Conservation (phyloP, 2,888 invertebrate species). For the Ectemnius lituratus region DNA sequence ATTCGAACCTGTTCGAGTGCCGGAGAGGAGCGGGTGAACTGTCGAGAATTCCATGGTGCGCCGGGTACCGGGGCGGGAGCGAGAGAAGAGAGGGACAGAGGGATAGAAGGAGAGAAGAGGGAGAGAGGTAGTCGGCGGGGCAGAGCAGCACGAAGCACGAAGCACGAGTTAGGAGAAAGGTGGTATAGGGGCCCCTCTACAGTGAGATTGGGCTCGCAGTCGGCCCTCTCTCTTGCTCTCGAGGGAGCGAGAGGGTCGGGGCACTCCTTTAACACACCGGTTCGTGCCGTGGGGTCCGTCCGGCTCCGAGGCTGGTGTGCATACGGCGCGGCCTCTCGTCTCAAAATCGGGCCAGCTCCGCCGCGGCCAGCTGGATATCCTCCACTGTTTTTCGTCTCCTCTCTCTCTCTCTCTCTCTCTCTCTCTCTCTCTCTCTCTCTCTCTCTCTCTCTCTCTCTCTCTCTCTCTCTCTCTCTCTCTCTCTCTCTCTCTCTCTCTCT, state of each 20-base stretch:
- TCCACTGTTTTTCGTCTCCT: constrained; percentile 27
- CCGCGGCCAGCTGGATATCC: constrained; percentile 56
- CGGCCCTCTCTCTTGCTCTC: constrained; percentile 52
- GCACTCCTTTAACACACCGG: constrained; percentile 54
- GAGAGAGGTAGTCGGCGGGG: background rate
- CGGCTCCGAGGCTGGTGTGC: constrained; percentile 53
- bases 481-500: constrained; percentile 19
- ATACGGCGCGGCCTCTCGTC: constrained; percentile 59
- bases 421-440: constrained; percentile 13
- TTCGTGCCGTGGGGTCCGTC: constrained; percentile 49
- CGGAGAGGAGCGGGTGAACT: background rate
- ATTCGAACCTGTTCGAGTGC: no score
- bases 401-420: constrained; percentile 16
- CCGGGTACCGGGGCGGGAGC: constrained; percentile 18
- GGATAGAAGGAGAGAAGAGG: no score
- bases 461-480: constrained; percentile 19
- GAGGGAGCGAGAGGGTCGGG: constrained; percentile 51
- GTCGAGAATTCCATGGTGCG: constrained; percentile 15
- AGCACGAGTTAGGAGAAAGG: constrained; percentile 50
- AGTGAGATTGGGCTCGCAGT: constrained; percentile 62
- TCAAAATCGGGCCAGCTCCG: constrained; percentile 58
- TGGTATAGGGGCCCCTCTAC: constrained; percentile 53
- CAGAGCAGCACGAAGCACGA: background rate
- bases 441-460: constrained; percentile 13
- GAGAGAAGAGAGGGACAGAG: background rate